Conservation (phyloP, 64 coral and sea anemone species). For the Montipora cactus region DNA sequence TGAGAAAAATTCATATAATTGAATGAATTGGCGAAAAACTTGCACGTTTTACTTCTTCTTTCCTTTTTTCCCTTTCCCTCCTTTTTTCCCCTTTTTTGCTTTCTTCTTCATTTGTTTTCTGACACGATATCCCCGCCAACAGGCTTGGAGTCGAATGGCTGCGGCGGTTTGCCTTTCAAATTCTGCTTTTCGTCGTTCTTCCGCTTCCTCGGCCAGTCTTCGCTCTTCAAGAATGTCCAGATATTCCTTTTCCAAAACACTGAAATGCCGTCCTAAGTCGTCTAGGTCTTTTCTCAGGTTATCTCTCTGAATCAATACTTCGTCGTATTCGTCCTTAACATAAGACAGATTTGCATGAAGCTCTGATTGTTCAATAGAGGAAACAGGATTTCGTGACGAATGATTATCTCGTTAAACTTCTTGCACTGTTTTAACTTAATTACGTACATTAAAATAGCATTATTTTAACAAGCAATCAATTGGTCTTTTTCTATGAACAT, state of each 20-base stretch:
- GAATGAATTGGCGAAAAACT: too few species aligned
- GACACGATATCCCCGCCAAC: constrained; percentile 54
- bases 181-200: constrained; percentile 53
- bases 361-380: too few species aligned
- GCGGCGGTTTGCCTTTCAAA: constrained; percentile 28
- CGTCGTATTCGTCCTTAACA: constrained; percentile 65
- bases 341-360: neutral
- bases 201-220: constrained; percentile 64
- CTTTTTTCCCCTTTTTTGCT: constrained; percentile 31
- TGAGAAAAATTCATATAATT: too few species aligned
- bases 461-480: too few species aligned
- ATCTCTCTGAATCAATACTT: constrained; percentile 60
- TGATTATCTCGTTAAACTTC: too few species aligned
- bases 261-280: constrained; percentile 59
- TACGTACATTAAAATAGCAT: too few species aligned
- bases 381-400: too few species aligned
- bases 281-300: constrained; percentile 67
- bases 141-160: constrained; percentile 38
- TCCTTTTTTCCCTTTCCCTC: constrained; percentile 16
- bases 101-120: constrained; percentile 37
- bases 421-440: too few species aligned
- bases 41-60: too few species aligned
- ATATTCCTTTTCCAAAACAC: constrained; percentile 61
- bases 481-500: too few species aligned
- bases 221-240: constrained; percentile 77